These are phyloP conservation scores for Oxytorus armatus DNA, from an alignment of 2,888 invertebrate genomes.

Conservation along the genomic window DNA sequence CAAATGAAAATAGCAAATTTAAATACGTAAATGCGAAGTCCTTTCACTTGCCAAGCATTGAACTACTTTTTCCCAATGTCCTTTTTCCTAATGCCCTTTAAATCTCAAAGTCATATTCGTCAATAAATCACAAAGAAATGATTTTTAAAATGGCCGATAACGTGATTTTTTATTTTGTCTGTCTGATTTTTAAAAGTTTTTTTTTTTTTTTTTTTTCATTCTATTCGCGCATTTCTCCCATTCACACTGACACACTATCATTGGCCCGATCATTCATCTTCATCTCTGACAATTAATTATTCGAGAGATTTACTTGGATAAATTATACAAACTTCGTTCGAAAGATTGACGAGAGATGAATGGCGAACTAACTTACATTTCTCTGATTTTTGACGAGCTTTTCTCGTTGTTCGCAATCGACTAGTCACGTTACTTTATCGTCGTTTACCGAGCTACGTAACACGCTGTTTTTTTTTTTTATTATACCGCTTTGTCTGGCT, in stretches of 20 bases:
- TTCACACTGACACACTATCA: neutral
- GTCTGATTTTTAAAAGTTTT: neutral
- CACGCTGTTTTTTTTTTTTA: slow-evolving; percentile 38
- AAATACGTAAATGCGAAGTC: neutral
- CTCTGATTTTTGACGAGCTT: slow-evolving; percentile 39
- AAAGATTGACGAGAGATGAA: slow-evolving; percentile 7
- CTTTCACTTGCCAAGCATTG: too few species aligned
- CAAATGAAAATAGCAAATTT: neutral
- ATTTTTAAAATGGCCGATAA: neutral
- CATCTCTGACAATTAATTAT: slow-evolving; percentile 1
- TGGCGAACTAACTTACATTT: slow-evolving; percentile 1
- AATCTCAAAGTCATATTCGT: slow-evolving; percentile 5
- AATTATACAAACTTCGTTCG: too few species aligned
- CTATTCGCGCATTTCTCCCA: neutral
- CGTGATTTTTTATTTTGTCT: neutral
- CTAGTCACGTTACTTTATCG: slow-evolving; percentile 78
- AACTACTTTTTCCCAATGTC: neutral
- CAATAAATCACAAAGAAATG: neutral
- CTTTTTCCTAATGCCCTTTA: too few species aligned
- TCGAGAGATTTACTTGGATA: slow-evolving; percentile 8
- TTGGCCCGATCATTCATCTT: neutral
- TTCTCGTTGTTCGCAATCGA: slow-evolving; percentile 73
- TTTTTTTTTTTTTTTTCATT: neutral
- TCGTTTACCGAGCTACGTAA: slow-evolving; percentile 58
- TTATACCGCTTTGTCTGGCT: slow-evolving; percentile 11